These are phyloP conservation scores for Oreochromis aureus DNA, from an alignment of 2,113 vertebrate genomes.

Conservation along the genomic window DNA sequence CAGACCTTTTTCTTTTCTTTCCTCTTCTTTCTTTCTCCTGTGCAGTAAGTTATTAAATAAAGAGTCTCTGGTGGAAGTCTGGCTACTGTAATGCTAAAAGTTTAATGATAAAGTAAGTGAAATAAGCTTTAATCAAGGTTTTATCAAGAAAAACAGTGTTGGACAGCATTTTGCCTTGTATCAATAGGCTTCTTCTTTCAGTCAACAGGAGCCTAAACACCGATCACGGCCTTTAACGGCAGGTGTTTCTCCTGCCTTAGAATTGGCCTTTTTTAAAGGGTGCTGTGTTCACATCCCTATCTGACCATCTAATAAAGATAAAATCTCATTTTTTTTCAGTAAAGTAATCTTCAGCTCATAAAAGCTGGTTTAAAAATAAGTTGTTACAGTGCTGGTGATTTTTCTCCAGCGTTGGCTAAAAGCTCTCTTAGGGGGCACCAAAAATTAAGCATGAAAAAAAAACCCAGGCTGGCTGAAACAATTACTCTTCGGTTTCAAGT, in stretches of 20 bases:
- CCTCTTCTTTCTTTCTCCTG: background rate
- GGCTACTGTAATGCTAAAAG: background rate
- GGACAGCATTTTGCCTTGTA: background rate
- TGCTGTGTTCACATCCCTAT: background rate
- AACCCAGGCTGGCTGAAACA: background rate
- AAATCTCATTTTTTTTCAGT: background rate
- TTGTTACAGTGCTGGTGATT: background rate
- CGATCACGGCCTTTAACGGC: background rate
- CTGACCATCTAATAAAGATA: background rate
- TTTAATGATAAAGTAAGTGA: background rate
- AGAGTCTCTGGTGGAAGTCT: background rate
- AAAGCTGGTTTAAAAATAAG: background rate
- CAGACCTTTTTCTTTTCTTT: background rate
- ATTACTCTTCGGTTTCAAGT: background rate
- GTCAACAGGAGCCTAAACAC: background rate
- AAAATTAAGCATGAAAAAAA: background rate
- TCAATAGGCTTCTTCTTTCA: background rate
- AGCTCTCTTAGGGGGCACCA: background rate
- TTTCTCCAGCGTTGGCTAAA: background rate
- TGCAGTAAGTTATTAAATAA: background rate
- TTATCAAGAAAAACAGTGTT: background rate
- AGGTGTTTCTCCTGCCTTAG: background rate
- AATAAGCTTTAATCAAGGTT: background rate
- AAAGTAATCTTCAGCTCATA: background rate
- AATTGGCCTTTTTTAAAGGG: background rate